Conservation (phyloP, 1,140 invertebrate species). For the Orchestia grillus region DNA sequence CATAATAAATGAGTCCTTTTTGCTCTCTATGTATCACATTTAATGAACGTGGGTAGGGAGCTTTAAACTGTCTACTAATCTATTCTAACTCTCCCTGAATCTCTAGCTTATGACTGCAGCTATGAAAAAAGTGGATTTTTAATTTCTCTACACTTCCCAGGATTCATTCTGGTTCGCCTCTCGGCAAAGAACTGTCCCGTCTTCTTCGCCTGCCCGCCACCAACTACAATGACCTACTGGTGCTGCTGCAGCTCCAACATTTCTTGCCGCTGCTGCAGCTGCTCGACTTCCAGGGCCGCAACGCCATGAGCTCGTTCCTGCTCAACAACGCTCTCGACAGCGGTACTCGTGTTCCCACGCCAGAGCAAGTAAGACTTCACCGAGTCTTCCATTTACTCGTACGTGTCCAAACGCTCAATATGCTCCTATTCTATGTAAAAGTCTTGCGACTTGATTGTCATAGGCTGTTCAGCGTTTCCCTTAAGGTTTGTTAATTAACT, state of each 20-base stretch:
- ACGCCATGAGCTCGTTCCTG: slow-evolving; percentile 88
- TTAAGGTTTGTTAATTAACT: too few species aligned
- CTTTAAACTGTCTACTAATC: too few species aligned
- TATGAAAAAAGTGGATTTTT: neutral
- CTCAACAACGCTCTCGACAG: slow-evolving; percentile 90
- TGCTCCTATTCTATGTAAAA: too few species aligned
- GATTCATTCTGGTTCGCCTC: slow-evolving; percentile 74
- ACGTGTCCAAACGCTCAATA: too few species aligned
- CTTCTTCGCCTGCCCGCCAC: slow-evolving; percentile 95
- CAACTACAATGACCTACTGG: slow-evolving; percentile 93
- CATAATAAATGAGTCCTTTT: too few species aligned
- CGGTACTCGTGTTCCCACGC: slow-evolving; percentile 88
- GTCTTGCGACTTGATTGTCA: too few species aligned
- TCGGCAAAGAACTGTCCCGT: slow-evolving; percentile 92
- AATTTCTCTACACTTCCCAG: neutral
- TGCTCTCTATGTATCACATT: too few species aligned
- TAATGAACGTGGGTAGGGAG: too few species aligned
- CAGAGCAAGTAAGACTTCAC: slow-evolving; percentile 78
- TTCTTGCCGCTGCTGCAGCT: slow-evolving; percentile 88
- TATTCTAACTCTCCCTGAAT: neutral
- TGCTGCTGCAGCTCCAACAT: slow-evolving; percentile 82
- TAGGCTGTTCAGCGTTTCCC: too few species aligned
- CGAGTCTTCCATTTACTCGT: too few species aligned
- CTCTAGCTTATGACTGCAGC: too few species aligned
- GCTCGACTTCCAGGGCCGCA: slow-evolving; percentile 91